Evolutionary conservation across 2,113 vertebrate genomes (phyloP), one percentile per base, ranked within the genome.

Genomic region (Myrmecobius fasciatus): DNA sequence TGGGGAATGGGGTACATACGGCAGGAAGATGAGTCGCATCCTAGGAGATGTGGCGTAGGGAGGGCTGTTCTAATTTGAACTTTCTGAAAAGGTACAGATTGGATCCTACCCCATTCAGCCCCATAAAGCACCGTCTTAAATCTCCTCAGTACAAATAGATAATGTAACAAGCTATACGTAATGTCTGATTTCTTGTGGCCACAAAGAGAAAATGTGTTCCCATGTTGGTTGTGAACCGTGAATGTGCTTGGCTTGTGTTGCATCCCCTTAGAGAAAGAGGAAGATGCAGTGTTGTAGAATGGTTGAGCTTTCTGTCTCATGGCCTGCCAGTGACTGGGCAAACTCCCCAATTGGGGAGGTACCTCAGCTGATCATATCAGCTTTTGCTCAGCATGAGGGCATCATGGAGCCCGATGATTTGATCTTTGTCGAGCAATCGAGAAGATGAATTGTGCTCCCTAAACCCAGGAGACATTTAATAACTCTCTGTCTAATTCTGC

Each of bases 1-100:
- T 51, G 49, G 49, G 94, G 96, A 95, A 96, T 60, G 94, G 97
- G 93, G 97, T 95, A 92, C 75, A 5, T 36, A 94, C 96, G 96
- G 95, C 49, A 95, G 20, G 93, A 96, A 91, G 49, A 7, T 0
- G 83, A 49, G 52, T 1, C 0, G 25, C 89, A 0, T 20, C 28
- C 60, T 0, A 9, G 2, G 53, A 83, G 47, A n/a, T 7, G 28
- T 28, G 56, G 31, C 3, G 11, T 3, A 12, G 56, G 28, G 56
- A 67, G 56, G 28, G 54, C 54, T 56, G 25, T 9, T 26, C 25
- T 56, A 28, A 26, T 56, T 56, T 56, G 54, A 2, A 17, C 31
- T 67, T 67, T 28, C 56, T 36, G 31, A 67, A 60, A 31, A 60
- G 56, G 56, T 31, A 0, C 28, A 31, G 28, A 11, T 11, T 60